phyloP scores from a whole-genome alignment of 2,113 vertebrate genomes.

The Aplodontia rufa region DNA sequence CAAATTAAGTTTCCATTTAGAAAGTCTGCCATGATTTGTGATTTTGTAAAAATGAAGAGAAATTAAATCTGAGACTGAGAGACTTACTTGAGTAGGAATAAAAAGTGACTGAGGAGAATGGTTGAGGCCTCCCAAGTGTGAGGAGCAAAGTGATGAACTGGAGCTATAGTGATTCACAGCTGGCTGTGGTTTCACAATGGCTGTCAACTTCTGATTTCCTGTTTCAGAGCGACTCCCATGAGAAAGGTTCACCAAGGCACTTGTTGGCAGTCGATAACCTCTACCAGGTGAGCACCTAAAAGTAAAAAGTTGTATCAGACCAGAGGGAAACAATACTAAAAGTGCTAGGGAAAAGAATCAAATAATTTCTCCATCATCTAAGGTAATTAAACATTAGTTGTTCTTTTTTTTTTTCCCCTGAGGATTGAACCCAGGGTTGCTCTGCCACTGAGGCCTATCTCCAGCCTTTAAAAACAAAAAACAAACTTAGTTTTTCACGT shows the following conservation, averaged over 20 bases:
- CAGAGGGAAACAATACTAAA: constrained; percentile 32
- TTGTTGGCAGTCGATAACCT: constrained; percentile 94
- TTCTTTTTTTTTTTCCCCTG: too few relatives aligned
- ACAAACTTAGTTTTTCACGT: too few relatives aligned
- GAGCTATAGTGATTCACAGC: constrained; percentile 82
- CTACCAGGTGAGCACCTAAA: constrained; percentile 89
- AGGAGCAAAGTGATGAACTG: constrained; percentile 73
- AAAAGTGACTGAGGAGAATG: constrained; percentile 96
- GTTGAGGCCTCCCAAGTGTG: constrained; percentile 90
- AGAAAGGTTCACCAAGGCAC: constrained; percentile 96
- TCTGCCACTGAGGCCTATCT: too few relatives aligned
- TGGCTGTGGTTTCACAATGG: constrained; percentile 95
- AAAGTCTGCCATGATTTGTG: background rate
- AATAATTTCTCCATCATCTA: background rate
- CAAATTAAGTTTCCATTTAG: constrained; percentile 2
- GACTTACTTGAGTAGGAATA: constrained; percentile 91
- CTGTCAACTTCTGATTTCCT: constrained; percentile 91
- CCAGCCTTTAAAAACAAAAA: too few relatives aligned
- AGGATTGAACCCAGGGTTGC: too few relatives aligned
- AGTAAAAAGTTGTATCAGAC: constrained; percentile 35
- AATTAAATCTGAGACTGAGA: background rate
- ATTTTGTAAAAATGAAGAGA: constrained; percentile 36
- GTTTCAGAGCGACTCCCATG: constrained; percentile 92
- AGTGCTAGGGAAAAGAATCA: background rate
- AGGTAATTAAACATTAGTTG: background rate